Conservation (phyloP, 2,113 vertebrate species). For the Zeus faber region DNA sequence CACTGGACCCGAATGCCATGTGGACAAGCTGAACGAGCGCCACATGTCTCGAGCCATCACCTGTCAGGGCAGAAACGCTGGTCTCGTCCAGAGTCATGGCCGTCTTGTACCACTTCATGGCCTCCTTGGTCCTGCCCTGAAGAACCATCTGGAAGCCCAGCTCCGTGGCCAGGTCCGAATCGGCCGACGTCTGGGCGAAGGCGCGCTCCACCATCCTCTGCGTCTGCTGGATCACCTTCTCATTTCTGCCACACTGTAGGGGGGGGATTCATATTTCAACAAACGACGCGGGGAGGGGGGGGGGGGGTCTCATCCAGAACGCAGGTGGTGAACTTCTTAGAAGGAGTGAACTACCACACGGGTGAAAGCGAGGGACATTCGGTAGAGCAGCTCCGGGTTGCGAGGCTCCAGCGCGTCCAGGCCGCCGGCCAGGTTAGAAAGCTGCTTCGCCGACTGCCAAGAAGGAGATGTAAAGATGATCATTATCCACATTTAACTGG, state of each 20-base stretch:
- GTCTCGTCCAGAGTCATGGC: conserved; percentile 89
- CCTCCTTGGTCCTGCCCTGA: conserved; percentile 85
- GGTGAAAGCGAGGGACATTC: conserved; percentile 88
- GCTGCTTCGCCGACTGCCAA: conserved; percentile 80
- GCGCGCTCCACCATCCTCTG: conserved; percentile 85
- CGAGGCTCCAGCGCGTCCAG: conserved; percentile 83
- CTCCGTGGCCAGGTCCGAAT: conserved; percentile 89
- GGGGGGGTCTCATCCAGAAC: neutral
- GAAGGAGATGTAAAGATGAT: conserved; percentile 16
- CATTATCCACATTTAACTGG: too few species aligned
- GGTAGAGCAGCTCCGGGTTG: conserved; percentile 85
- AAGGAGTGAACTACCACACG: conserved; percentile 76
- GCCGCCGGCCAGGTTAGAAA: conserved; percentile 80
- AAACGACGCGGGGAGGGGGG: neutral
- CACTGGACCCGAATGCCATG: too few species aligned
- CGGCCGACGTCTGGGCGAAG: conserved; percentile 71
- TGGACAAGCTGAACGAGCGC: too few species aligned
- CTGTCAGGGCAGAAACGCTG: conserved; percentile 83
- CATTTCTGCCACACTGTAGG: conserved; percentile 88
- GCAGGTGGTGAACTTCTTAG: too few species aligned
- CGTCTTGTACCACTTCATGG: conserved; percentile 87
- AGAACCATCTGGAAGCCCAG: conserved; percentile 92
- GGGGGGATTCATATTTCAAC: neutral
- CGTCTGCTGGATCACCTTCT: conserved; percentile 85
- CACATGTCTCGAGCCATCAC: too few species aligned